Evolutionary conservation across 2,888 invertebrate species (phyloP).

Genomic region (Arrhopalites spinosus): DNA sequence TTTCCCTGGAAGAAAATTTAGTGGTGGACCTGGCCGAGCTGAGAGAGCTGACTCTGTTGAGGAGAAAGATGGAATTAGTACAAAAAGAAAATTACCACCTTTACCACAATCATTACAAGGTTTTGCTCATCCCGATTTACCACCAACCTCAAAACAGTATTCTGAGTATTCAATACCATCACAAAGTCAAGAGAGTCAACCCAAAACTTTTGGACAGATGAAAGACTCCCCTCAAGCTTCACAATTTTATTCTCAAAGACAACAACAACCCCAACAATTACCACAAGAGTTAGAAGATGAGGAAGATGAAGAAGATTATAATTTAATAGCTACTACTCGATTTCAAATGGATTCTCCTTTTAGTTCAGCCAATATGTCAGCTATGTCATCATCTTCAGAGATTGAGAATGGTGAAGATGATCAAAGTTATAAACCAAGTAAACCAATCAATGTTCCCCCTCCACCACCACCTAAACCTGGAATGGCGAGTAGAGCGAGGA

Average conservation of each 20-base stretch:
- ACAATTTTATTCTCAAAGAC: neutral
- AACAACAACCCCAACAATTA: slow-evolving; percentile 11
- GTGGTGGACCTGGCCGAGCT: slow-evolving; percentile 42
- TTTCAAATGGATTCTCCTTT: too few relatives aligned
- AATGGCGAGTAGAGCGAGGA: neutral
- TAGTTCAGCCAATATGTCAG: neutral
- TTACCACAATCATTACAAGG: slow-evolving; percentile 41
- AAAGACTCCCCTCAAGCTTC: neutral
- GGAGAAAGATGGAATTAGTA: slow-evolving; percentile 30
- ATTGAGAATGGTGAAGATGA: slow-evolving; percentile 3
- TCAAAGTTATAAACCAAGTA: slow-evolving; percentile 3
- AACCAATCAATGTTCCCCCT: slow-evolving; percentile 41
- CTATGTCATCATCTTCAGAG: neutral
- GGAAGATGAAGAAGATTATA: slow-evolving; percentile 2
- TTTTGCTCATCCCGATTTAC: slow-evolving; percentile 36
- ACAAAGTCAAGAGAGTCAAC: neutral
- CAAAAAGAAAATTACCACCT: slow-evolving; percentile 52
- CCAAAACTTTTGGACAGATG: neutral
- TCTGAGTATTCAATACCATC: slow-evolving; percentile 1
- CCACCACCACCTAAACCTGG: slow-evolving; percentile 54
- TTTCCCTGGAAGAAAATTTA: slow-evolving; percentile 48
- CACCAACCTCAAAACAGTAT: slow-evolving; percentile 23
- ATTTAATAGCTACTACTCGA: neutral
- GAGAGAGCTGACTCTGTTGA: slow-evolving; percentile 49
- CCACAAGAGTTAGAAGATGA: neutral